These are phyloP conservation scores for Pelecanoides urinatrix DNA, from an alignment of 2,113 vertebrate genomes.

Conservation along the genomic window DNA sequence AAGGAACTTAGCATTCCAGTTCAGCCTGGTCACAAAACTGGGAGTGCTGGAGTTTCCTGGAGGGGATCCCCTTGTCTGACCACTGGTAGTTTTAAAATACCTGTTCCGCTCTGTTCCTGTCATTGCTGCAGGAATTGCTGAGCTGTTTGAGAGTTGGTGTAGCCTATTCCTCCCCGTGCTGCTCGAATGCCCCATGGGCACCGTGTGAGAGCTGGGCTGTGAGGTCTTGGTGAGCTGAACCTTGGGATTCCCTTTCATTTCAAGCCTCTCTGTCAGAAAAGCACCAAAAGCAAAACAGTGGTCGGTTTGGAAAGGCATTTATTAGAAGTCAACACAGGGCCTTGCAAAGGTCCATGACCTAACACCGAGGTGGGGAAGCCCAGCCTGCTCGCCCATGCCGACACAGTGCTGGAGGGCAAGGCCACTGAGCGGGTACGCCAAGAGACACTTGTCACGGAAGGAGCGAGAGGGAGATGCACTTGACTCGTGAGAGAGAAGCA, in stretches of 20 bases:
- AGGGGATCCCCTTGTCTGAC: neutral
- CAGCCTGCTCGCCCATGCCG: accelerated
- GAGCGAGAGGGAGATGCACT: too few relatives aligned
- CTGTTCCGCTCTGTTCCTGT: neutral
- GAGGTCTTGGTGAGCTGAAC: neutral
- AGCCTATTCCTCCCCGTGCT: too few relatives aligned
- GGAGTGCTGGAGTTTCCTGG: neutral
- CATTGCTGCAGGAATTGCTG: neutral
- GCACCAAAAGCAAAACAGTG: neutral
- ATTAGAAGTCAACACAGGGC: too few relatives aligned
- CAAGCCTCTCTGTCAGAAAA: neutral
- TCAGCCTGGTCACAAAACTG: neutral
- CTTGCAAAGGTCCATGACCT: neutral
- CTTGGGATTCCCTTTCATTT: neutral
- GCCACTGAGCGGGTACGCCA: neutral
- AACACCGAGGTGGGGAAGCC: too few relatives aligned
- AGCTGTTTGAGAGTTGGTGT: neutral
- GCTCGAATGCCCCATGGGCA: accelerated
- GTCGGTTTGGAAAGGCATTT: neutral
- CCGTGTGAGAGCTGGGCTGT: neutral
- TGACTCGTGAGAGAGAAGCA: too few relatives aligned
- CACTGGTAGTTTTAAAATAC: neutral
- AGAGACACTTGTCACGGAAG: too few relatives aligned
- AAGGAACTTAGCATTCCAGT: neutral
- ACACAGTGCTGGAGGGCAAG: too few relatives aligned